Base-by-base conservation (phyloP, 2,888 invertebrate genomes). In the Cheiracanthium punctorium region DNA sequence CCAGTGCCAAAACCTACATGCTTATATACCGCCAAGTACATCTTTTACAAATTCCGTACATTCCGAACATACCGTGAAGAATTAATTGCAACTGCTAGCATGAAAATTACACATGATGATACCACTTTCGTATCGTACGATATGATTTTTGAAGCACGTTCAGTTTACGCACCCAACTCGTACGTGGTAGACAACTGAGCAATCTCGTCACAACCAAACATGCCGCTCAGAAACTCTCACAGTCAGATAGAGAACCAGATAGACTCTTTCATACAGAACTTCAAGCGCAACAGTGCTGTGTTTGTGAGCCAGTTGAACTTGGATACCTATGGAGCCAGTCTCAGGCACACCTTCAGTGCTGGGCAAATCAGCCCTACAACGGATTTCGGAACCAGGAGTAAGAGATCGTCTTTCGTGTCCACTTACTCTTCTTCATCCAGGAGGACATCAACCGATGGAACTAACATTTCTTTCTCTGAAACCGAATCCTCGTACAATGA, bases 161-260 rank as follows among this genome's bases (percentile, higher is more conserved):
- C n/a, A n/a, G n/a, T n/a, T n/a, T n/a, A n/a, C n/a, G n/a, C n/a
- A n/a, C n/a, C n/a, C n/a, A n/a, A n/a, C n/a, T n/a, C n/a, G n/a
- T n/a, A n/a, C n/a, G n/a, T n/a, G n/a, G n/a, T n/a, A n/a, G n/a
- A n/a, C n/a, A n/a, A n/a, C n/a, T n/a, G 37, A 37, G 10, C 4
- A 37, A 37, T 37, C 10, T 10, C 37, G 4, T 37, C 37, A 37
- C n/a, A n/a, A n/a, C 37, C 37, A 32, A 69, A 67, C 5, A 88
- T 85, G 84, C 88, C 88, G 14, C 69, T 88, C 10, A 52, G 86
- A 32, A 80, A 81, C 30, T 82, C 86, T 17, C 88, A 88, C 41
- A 88, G 88, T 20, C 86, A 88, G 71, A 88, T 88, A 7, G 88
- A 88, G 72, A 79, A 77, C 33, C 88, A 88, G 71, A 88, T 88